phyloP scores from a whole-genome alignment of 2,888 invertebrate species.

The Oeneis ivallda region DNA sequence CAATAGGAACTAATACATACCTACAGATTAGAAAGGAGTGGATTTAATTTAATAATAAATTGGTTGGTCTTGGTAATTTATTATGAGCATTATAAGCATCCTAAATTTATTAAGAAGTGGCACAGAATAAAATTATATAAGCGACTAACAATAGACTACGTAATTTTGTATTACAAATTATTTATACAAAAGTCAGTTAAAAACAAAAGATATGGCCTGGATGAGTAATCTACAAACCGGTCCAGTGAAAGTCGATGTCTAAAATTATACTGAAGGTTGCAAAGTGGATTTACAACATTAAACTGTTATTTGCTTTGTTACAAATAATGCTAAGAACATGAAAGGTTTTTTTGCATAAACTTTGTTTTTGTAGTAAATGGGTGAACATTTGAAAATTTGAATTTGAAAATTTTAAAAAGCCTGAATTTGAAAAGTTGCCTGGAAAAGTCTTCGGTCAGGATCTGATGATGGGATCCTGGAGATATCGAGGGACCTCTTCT shows the following conservation, averaged over 20 bases:
- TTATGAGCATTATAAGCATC: neutral
- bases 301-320: neutral
- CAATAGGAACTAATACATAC: too few species aligned
- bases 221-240: constrained; percentile 22
- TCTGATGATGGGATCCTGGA: too few species aligned
- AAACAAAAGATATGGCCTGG: constrained; percentile 18
- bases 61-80: neutral
- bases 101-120: neutral
- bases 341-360: too few species aligned
- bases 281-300: constrained; percentile 1
- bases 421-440: too few species aligned
- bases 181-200: too few species aligned
- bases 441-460: too few species aligned
- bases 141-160: neutral
- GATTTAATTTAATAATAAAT: neutral
- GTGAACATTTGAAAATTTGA: too few species aligned
- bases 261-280: constrained; percentile 7
- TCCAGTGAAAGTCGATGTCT: constrained; percentile 29
- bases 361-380: too few species aligned
- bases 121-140: neutral
- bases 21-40: neutral
- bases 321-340: neutral
- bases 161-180: neutral
- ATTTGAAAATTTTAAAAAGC: too few species aligned
- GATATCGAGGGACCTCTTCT: too few species aligned